A percentile compares a stretch with the other conserved stretches of the same genome.
phyloP scores from a whole-genome alignment of 2,888 invertebrate species.

The Tenthredo amoena region DNA sequence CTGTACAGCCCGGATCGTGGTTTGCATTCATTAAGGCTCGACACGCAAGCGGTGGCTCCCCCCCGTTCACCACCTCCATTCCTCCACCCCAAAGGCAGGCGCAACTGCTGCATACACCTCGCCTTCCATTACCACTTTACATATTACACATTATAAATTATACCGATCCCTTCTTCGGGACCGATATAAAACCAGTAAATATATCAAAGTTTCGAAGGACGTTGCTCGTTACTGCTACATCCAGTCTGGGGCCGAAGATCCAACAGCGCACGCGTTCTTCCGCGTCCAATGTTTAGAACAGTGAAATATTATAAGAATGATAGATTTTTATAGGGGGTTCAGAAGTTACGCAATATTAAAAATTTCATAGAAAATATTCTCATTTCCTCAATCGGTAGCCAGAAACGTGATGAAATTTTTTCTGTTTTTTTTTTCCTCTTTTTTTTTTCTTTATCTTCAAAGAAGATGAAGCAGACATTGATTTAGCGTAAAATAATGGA shows the following conservation, averaged over 20 bases:
- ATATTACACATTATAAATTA: conserved; percentile 73
- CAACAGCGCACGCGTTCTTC: neutral
- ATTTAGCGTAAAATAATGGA: neutral
- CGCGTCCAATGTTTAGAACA: neutral
- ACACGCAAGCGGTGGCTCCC: conserved; percentile 78
- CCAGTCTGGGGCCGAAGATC: neutral
- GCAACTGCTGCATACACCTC: conserved; percentile 56
- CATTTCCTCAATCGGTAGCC: neutral
- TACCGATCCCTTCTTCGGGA: conserved; percentile 59
- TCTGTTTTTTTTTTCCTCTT: neutral
- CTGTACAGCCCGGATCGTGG: conserved; percentile 77
- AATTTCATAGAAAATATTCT: neutral
- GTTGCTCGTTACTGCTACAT: conserved; percentile 39
- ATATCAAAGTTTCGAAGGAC: conserved; percentile 49
- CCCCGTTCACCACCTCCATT: conserved; percentile 20
- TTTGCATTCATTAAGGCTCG: conserved; percentile 82
- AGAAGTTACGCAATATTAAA: too few species aligned
- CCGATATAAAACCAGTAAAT: conserved; percentile 52
- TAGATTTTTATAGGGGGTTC: neutral
- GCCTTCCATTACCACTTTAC: conserved; percentile 73
- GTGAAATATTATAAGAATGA: neutral
- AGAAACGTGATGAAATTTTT: neutral
- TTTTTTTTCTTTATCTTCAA: neutral
- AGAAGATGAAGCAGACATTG: neutral
- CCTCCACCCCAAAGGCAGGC: conserved; percentile 47